phyloP scores from a whole-genome alignment of 2,797 vertebrate genomes.

The Spinus pinus region DNA sequence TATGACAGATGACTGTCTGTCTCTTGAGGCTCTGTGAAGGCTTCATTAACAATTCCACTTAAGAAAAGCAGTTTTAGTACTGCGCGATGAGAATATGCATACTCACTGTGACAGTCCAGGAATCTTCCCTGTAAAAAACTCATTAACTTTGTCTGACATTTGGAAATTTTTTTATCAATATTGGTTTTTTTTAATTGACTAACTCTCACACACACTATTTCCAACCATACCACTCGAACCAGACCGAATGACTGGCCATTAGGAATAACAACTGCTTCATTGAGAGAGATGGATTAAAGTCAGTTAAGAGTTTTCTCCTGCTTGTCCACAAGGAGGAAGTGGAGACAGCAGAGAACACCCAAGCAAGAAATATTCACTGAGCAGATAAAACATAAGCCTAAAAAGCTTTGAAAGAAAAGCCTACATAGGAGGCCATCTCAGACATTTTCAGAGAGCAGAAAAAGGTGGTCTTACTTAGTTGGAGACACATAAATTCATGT shows the following conservation, averaged over 20 bases:
- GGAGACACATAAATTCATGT: fast-evolving
- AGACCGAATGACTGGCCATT: not conserved
- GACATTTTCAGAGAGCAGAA: not conserved
- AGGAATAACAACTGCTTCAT: not conserved
- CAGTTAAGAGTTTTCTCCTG: not conserved
- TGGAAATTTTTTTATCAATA: not conserved
- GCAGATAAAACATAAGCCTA: not conserved
- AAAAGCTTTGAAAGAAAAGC: not conserved
- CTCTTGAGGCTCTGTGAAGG: not conserved
- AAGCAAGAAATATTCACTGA: not conserved
- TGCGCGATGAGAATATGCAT: not conserved
- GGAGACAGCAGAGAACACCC: not conserved
- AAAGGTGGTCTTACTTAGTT: not conserved
- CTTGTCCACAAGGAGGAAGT: not conserved
- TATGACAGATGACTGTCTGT: not conserved
- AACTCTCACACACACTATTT: not conserved
- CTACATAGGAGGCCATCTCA: not conserved
- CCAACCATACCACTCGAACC: not conserved
- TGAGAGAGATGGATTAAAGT: not conserved
- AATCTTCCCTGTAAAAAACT: not conserved
- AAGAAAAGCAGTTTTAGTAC: not conserved
- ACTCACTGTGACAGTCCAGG: not conserved
- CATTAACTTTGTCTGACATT: not conserved
- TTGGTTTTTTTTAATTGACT: not conserved
- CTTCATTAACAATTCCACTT: not conserved